Evolutionary conservation across 2,797 vertebrate genomes (phyloP).

Genomic region (Aplochiton taeniatus): DNA sequence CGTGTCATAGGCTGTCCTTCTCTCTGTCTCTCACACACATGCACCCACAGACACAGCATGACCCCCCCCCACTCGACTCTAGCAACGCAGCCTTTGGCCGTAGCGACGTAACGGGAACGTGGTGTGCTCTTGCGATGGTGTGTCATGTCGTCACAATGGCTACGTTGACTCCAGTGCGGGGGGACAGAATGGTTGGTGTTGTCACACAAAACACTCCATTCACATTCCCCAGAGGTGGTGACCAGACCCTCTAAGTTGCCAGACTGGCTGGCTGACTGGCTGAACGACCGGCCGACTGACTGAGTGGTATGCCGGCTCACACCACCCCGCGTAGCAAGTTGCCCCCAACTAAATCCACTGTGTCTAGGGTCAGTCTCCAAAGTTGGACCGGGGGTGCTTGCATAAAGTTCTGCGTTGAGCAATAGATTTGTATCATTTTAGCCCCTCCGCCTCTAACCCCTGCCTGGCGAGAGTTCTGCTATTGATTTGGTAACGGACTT

Average conservation of each 20-base stretch:
- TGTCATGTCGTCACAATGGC: constrained; percentile 45
- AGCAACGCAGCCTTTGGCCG: background rate
- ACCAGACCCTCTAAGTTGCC: constrained; percentile 23
- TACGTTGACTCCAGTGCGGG: constrained; percentile 56
- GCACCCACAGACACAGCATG: background rate
- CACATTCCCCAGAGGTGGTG: constrained; percentile 59
- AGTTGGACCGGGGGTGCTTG: constrained; percentile 19
- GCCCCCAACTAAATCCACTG: constrained; percentile 58
- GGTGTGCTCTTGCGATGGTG: constrained; percentile 24
- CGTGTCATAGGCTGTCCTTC: too few species aligned
- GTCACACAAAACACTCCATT: constrained; percentile 64
- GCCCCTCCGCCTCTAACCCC: background rate
- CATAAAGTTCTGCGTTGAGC: constrained; percentile 43
- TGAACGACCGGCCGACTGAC: background rate
- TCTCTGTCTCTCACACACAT: constrained; percentile 21
- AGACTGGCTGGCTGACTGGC: background rate
- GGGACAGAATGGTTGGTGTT: constrained; percentile 41
- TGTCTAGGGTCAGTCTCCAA: constrained; percentile 33
- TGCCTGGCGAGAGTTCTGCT: background rate
- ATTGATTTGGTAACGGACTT: background rate
- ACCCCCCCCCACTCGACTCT: background rate
- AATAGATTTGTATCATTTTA: constrained; percentile 10
- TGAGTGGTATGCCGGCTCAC: background rate
- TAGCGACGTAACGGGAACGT: constrained; percentile 1
- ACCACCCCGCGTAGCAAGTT: constrained; percentile 36